These are phyloP conservation scores for Crotalus horridus DNA, from an alignment of 2,113 vertebrate genomes.

Conservation along the genomic window DNA sequence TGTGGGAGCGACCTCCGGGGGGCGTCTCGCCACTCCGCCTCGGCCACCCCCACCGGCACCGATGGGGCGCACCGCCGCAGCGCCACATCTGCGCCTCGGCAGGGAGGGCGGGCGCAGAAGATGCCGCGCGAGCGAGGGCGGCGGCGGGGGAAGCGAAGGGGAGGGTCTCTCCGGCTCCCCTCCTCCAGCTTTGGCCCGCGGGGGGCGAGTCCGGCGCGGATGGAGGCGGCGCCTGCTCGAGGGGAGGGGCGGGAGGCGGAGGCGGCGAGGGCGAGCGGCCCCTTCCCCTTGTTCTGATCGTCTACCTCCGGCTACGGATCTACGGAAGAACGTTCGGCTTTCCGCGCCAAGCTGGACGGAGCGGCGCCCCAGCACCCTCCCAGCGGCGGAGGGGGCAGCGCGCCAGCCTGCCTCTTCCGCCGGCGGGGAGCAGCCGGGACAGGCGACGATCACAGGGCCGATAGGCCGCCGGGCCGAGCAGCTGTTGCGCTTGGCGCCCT, in stretches of 20 bases:
- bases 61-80: slow-evolving; percentile 1
- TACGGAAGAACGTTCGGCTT: slow-evolving; percentile 17
- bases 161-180: not conserved
- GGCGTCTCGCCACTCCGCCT: not conserved
- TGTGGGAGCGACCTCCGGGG: not conserved
- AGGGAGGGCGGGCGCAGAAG: not conserved
- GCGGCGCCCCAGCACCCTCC: not conserved
- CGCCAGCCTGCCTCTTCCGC: not conserved
- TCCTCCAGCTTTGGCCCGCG: not conserved
- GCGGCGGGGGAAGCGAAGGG: slow-evolving; percentile 15
- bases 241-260: not conserved
- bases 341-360: not conserved
- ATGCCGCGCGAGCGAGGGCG: not conserved
- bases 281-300: slow-evolving; percentile 11
- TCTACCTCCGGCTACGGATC: slow-evolving; percentile 17
- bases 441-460: not conserved
- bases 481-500: slow-evolving; percentile 6
- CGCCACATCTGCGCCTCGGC: slow-evolving; percentile 23
- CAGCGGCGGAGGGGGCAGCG: not conserved
- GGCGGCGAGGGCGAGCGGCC: not conserved
- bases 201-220: not conserved
- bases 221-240: not conserved
- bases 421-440: not conserved
- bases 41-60: slow-evolving; percentile 8
- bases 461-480: not conserved